phyloP scores from a whole-genome alignment of 2,888 invertebrate species.

The Hyles lineata region DNA sequence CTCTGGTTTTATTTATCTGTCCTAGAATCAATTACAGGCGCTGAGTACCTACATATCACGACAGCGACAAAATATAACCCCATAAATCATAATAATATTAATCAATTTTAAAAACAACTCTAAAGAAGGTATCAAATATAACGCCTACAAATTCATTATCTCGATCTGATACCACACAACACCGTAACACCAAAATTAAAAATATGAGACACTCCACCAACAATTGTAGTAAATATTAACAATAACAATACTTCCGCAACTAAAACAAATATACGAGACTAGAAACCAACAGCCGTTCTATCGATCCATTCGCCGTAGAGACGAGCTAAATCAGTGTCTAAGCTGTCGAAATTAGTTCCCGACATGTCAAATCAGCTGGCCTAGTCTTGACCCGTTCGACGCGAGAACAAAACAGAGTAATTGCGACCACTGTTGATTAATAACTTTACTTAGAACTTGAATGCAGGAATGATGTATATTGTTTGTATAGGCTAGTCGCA shows the following conservation, averaged over 20 bases:
- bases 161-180: neutral
- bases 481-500: no score
- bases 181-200: no score
- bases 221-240: neutral
- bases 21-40: no score
- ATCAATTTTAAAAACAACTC: no score
- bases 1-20: no score
- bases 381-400: neutral
- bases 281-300: neutral
- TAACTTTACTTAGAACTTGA: neutral
- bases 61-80: no score
- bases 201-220: neutral
- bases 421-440: slow-evolving; percentile 3
- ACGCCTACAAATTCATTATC: neutral
- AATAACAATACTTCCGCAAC: neutral
- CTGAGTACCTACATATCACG: no score
- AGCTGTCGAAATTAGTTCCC: slow-evolving; percentile 6
- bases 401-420: neutral
- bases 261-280: no score
- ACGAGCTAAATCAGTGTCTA: slow-evolving; percentile 6
- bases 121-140: no score
- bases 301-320: neutral
- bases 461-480: neutral
- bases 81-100: no score
- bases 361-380: slow-evolving; percentile 3